Percentiles rank a stretch among this genome's conserved stretches.
Evolutionary conservation across 2,888 invertebrate genomes (phyloP).

Genomic region (Chouioia cunea): DNA sequence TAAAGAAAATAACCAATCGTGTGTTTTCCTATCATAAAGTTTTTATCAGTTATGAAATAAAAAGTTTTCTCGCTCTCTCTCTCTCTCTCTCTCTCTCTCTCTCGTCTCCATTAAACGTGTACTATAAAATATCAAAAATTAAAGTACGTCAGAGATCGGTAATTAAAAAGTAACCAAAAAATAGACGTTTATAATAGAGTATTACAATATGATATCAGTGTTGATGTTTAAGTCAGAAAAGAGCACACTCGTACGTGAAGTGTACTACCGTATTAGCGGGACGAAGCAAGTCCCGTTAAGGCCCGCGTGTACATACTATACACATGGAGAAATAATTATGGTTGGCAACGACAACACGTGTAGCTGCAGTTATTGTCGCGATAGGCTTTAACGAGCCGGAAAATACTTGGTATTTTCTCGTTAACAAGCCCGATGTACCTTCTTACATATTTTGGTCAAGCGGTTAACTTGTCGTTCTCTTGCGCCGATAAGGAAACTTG

Average conservation of each 20-base stretch:
- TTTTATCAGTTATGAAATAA: too few relatives aligned
- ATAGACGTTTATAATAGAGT: too few relatives aligned
- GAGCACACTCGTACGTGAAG: background rate
- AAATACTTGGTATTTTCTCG: constrained; percentile 23
- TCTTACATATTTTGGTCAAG: constrained; percentile 28
- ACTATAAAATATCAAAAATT: too few relatives aligned
- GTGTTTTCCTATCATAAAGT: too few relatives aligned
- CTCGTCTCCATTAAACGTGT: too few relatives aligned
- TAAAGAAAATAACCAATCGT: too few relatives aligned
- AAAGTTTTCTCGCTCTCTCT: too few relatives aligned
- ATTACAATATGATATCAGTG: too few relatives aligned
- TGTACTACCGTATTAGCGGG: constrained; percentile 16
- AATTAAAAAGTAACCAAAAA: too few relatives aligned
- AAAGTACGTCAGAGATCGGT: too few relatives aligned
- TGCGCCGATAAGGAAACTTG: too few relatives aligned
- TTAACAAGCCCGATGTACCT: constrained; percentile 30
- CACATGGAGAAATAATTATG: constrained; percentile 20
- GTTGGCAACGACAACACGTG: background rate
- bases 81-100: too few relatives aligned
- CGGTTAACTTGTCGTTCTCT: background rate
- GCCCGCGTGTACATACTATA: constrained; percentile 2
- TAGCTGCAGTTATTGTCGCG: background rate
- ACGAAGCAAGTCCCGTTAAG: constrained; percentile 23
- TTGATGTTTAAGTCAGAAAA: background rate
- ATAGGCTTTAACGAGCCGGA: constrained; percentile 30